phyloP scores from a whole-genome alignment of 30 jellyfish, hydroid and myxozoan genomes.

The Turritopsis dohrnii region DNA sequence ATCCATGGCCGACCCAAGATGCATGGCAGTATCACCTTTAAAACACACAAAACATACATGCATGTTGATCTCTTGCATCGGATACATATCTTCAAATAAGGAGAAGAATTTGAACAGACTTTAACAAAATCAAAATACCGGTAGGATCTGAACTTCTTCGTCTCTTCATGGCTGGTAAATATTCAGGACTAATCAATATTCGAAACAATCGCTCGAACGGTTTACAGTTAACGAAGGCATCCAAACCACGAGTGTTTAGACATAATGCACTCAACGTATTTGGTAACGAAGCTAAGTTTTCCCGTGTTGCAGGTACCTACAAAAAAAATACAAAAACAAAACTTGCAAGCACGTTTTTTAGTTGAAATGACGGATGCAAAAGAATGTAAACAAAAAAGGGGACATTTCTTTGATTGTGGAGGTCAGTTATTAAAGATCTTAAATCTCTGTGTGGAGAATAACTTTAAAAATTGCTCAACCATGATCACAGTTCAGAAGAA shows the following conservation, averaged over 20 bases:
- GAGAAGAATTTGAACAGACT: neutral
- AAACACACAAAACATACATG: neutral
- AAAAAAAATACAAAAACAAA: neutral
- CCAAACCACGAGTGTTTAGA: slow-evolving; percentile 80
- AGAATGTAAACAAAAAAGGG: neutral
- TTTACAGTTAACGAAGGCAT: slow-evolving; percentile 77
- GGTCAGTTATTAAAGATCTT: no score
- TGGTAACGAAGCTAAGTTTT: slow-evolving; percentile 93
- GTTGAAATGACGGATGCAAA: no score
- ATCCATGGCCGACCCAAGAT: slow-evolving; percentile 99
- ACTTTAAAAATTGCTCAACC: no score
- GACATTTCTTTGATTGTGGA: no score
- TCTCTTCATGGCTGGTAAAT: slow-evolving; percentile 95
- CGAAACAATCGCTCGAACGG: slow-evolving; percentile 90
- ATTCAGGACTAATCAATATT: slow-evolving; percentile 78
- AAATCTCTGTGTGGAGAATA: no score
- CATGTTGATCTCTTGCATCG: no score
- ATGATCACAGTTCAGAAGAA: no score
- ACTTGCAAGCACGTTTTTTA: neutral
- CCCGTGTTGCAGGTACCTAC: slow-evolving; percentile 96
- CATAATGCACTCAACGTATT: slow-evolving; percentile 96
- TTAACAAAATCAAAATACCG: slow-evolving; percentile 34
- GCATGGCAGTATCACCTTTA: slow-evolving; percentile 98
- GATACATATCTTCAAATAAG: no score
- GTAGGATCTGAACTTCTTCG: slow-evolving; percentile 96